Evolutionary conservation across 2,113 vertebrate genomes (phyloP).

Genomic region (Hemicordylus capensis): DNA sequence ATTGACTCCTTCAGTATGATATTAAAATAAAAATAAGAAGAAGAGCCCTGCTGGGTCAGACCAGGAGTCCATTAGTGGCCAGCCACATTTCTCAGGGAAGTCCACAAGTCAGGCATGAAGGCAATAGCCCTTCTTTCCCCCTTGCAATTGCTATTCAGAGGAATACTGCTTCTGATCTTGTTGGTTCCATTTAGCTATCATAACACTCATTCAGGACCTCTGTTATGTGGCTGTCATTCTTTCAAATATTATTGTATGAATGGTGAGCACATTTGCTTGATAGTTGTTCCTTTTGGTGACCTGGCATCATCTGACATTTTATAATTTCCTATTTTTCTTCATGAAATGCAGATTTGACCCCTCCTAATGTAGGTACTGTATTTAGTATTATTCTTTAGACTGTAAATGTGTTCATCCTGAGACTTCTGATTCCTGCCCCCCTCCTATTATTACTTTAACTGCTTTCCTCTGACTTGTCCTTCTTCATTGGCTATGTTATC

Average conservation of each 20-base stretch:
- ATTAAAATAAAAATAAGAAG: neutral
- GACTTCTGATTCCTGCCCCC: neutral
- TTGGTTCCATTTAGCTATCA: neutral
- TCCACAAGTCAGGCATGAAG: too few species aligned
- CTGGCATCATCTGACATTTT: constrained; percentile 75
- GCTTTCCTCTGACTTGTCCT: constrained; percentile 54
- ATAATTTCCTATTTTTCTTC: constrained; percentile 83
- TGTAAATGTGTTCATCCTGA: constrained; percentile 66
- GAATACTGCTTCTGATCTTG: too few species aligned
- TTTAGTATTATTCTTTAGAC: constrained; percentile 79
- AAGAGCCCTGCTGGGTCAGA: neutral
- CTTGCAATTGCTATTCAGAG: neutral
- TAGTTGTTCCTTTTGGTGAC: constrained; percentile 62
- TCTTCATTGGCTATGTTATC: constrained; percentile 67
- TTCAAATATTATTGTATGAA: constrained; percentile 57
- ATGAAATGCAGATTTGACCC: constrained; percentile 86
- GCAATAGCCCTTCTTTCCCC: neutral
- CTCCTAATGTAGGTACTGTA: constrained; percentile 91
- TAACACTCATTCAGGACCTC: too few species aligned
- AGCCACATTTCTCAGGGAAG: neutral
- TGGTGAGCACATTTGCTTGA: constrained; percentile 37
- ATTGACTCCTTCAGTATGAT: neutral
- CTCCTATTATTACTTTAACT: constrained; percentile 39
- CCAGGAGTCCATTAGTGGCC: neutral
- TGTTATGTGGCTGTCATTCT: neutral